Evolutionary conservation across 1,140 invertebrate genomes (phyloP), one percentile per base, ranked within the genome.

Genomic region (Penaeus vannamei): DNA sequence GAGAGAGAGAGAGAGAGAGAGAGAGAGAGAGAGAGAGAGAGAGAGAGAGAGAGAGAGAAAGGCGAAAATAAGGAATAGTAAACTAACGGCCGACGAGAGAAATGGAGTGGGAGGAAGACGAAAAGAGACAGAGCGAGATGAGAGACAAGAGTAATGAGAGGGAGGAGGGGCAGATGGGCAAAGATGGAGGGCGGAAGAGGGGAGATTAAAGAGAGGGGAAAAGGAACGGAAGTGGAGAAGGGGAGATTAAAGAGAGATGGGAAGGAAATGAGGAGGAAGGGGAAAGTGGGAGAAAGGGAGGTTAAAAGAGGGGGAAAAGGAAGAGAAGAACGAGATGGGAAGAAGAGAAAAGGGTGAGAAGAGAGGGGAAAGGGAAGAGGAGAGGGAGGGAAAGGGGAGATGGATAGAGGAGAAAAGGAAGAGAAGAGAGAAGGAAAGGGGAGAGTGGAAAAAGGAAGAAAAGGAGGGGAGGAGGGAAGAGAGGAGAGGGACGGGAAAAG

Each of bases 91-190:
- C 3, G 42, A 10, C 46, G 76, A 23, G 32, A 77, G 23, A 29
- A 12, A 26, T 26, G 23, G 32, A 46, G 46, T 53, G 77, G 42
- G 36, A 80, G 77, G 26, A 36, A 80, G 77, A 46, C 42, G 53
- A 46, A 79, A 46, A 79, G 76, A 79, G 76, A 79, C 36, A 79
- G 76, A 79, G 76, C 42, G 76, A 79, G 76, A 79, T 32, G n/a
- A n/a, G n/a, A n/a, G n/a, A n/a, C n/a, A n/a, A 80, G 77, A 53
- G 29, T 53, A 59, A 22, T n/a, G 23, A 23, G 23, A 23, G n/a
- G 17, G n/a, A 7, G 36, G 7, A 42, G 29, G 10, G 19, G 5
- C 14, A 72, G 23, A 64, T 23, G 60, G 17, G 42, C 23, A 61
- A 62, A 19, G 12, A 84, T 12, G 20, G 26, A 22, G 60, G 12